These are phyloP conservation scores for Sebastes itinus DNA, from an alignment of 2,797 vertebrate genomes.

Conservation along the genomic window DNA sequence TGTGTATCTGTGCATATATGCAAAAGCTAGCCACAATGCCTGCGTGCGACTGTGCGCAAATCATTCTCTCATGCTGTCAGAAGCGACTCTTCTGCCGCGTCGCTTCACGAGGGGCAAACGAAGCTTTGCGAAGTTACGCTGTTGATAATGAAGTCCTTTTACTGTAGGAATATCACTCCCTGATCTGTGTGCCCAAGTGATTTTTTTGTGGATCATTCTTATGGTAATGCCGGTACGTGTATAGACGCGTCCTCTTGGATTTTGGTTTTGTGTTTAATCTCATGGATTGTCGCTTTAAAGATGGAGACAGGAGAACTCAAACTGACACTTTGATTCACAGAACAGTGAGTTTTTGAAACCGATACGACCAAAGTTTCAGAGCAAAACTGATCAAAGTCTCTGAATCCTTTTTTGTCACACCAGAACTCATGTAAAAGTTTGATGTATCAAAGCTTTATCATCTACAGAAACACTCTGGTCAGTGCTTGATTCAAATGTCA, in stretches of 20 bases:
- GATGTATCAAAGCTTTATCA: constrained; percentile 16
- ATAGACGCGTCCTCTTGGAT: constrained; percentile 7
- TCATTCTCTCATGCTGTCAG: constrained; percentile 13
- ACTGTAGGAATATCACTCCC: constrained; percentile 9
- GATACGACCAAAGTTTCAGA: constrained; percentile 22
- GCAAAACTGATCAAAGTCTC: constrained; percentile 41
- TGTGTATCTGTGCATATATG: constrained; percentile 14
- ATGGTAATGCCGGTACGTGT: neutral
- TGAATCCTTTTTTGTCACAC: constrained; percentile 23
- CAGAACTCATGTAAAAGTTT: constrained; percentile 16
- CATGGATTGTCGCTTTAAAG: constrained; percentile 34
- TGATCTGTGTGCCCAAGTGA: constrained; percentile 28
- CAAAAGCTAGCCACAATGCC: constrained; percentile 6
- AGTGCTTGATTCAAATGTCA: neutral
- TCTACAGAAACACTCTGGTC: constrained; percentile 7
- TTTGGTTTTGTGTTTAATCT: constrained; percentile 37
- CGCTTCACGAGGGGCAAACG: constrained; percentile 31
- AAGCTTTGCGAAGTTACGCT: constrained; percentile 33
- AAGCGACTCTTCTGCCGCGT: constrained; percentile 21
- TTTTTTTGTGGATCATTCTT: constrained; percentile 12
- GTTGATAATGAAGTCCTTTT: constrained; percentile 32
- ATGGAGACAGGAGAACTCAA: constrained; percentile 32
- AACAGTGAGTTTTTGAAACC: constrained; percentile 39
- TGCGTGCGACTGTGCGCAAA: neutral
- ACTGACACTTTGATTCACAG: constrained; percentile 40